Evolutionary conservation across 2,797 vertebrate genomes (phyloP).

Genomic region (Nothura maculosa): DNA sequence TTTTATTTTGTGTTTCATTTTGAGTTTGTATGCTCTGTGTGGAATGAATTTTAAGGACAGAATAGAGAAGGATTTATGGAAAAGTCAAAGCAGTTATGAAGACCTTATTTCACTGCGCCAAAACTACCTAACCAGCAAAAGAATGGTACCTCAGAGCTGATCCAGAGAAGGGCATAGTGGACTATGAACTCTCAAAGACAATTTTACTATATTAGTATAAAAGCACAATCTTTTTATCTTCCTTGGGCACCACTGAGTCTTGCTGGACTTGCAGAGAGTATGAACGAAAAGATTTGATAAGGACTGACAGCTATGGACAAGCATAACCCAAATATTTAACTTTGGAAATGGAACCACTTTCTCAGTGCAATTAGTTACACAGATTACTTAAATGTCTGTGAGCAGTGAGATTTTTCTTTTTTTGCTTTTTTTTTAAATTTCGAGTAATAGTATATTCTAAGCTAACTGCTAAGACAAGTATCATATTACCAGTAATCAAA

Average conservation of each 20-base stretch:
- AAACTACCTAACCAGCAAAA: background rate
- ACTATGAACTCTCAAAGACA: background rate
- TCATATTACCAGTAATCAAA: background rate
- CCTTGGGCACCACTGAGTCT: fast-evolving
- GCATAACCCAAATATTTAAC: background rate
- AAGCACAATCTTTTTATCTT: background rate
- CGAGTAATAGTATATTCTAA: background rate
- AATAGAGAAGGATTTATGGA: background rate
- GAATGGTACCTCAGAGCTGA: background rate
- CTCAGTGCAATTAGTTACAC: background rate
- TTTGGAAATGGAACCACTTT: background rate
- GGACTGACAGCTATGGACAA: background rate
- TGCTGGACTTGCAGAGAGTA: background rate
- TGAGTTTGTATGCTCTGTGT: background rate
- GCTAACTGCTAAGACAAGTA: fast-evolving
- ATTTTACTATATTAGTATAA: background rate
- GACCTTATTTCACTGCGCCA: background rate
- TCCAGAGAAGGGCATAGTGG: background rate
- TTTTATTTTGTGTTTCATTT: background rate
- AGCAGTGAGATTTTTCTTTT: background rate
- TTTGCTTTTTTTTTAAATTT: background rate
- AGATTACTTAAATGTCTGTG: background rate
- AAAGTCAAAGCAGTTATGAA: background rate
- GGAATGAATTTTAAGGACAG: background rate
- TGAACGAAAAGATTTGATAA: background rate